phyloP scores from a whole-genome alignment of 37 sponge, comb jelly and placozoan species.

The Theonella swinhoei region DNA sequence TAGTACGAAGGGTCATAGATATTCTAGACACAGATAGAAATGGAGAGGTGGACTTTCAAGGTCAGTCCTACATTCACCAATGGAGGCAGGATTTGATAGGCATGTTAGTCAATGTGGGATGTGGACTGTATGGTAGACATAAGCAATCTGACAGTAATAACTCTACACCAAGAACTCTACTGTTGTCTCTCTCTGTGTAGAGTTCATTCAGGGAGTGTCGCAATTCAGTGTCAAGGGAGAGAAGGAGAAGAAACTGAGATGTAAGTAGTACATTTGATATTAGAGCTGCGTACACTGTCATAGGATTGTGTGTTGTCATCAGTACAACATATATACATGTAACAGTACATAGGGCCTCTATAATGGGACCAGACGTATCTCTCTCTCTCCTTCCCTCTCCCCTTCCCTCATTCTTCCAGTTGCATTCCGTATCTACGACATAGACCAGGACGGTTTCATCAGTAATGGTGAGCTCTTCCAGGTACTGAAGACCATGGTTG shows the following conservation, averaged over 20 bases:
- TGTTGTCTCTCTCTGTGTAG: conserved; percentile 23
- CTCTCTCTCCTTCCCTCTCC: too few species aligned
- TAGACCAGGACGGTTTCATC: conserved; percentile 98
- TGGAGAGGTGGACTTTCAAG: conserved; percentile 98
- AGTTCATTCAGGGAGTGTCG: conserved; percentile 96
- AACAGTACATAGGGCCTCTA: too few species aligned
- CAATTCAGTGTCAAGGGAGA: conserved; percentile 96
- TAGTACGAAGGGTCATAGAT: conserved; percentile 96
- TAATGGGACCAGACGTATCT: too few species aligned
- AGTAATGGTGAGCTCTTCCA: conserved; percentile 98
- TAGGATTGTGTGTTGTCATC: background rate
- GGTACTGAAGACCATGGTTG: conserved; percentile 99
- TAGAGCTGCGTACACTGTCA: too few species aligned
- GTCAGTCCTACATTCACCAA: conserved; percentile 9
- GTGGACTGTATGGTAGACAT: too few species aligned
- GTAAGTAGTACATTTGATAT: conserved; percentile 63
- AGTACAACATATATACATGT: too few species aligned
- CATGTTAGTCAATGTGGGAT: too few species aligned
- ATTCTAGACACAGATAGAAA: conserved; percentile 97
- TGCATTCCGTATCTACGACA: conserved; percentile 98
- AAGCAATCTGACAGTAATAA: background rate
- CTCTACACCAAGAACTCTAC: background rate
- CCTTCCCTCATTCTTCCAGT: too few species aligned
- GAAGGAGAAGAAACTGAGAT: conserved; percentile 89
- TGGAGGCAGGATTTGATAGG: background rate